phyloP scores from a whole-genome alignment of 2,113 vertebrate species.

The Misgurnus anguillicaudatus region DNA sequence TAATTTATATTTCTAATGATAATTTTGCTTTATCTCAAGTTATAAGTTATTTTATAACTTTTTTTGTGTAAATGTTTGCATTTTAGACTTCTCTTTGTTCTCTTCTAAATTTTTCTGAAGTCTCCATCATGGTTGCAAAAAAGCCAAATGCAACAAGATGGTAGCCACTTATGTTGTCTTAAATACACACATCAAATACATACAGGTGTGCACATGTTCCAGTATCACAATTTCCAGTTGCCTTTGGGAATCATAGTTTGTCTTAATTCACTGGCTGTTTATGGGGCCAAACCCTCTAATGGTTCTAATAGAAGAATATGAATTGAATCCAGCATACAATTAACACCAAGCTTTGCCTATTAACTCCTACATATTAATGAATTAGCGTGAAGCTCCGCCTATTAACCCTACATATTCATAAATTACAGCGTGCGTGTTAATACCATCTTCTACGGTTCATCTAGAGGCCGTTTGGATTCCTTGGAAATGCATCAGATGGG shows the following conservation, averaged over 20 bases:
- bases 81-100: constrained; percentile 3
- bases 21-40: too few relatives aligned
- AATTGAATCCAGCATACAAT: constrained; percentile 66
- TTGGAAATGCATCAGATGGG: constrained; percentile 48
- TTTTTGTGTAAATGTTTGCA: background rate
- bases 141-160: constrained; percentile 4
- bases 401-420: constrained; percentile 73
- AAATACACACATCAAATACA: background rate
- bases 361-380: constrained; percentile 70
- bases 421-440: constrained; percentile 49
- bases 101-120: background rate
- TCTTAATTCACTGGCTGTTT: constrained; percentile 71
- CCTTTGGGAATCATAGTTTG: constrained; percentile 68
- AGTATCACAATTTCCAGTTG: background rate
- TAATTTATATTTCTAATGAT: too few relatives aligned
- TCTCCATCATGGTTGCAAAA: background rate
- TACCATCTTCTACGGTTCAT: constrained; percentile 55
- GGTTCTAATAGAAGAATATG: constrained; percentile 68
- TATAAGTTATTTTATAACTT: background rate
- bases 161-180: too few relatives aligned
- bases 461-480: constrained; percentile 19
- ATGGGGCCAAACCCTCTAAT: constrained; percentile 60
- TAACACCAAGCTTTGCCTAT: constrained; percentile 71
- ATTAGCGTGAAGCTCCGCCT: constrained; percentile 61
- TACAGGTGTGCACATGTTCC: background rate